Conservation (phyloP, 1,140 invertebrate species). For the Drosophila leontia region DNA sequence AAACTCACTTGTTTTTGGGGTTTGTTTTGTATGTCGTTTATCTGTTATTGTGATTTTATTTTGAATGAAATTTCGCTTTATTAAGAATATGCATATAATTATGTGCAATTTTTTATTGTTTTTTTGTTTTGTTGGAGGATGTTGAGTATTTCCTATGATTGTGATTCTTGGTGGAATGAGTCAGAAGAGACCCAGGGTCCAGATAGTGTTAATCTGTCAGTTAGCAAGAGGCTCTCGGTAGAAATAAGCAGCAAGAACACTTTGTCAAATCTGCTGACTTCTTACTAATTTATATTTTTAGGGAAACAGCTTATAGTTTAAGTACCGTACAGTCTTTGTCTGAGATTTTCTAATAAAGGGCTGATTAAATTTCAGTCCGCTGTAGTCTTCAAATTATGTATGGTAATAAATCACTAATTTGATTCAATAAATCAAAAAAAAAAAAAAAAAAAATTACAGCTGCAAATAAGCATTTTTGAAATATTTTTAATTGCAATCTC, state of each 20-base stretch:
- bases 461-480: too few species aligned
- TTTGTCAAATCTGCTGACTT: not conserved
- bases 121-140: conserved; percentile 11
- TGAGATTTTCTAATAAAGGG: too few species aligned
- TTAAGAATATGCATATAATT: not conserved
- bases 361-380: too few species aligned
- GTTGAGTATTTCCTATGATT: conserved; percentile 20
- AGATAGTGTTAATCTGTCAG: conserved; percentile 10
- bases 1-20: conserved; percentile 1
- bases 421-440: too few species aligned
- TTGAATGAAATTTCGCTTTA: conserved; percentile 18
- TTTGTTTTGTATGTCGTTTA: conserved; percentile 7
- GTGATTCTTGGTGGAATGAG: conserved; percentile 14
- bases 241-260: not conserved
- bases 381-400: too few species aligned
- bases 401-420: too few species aligned
- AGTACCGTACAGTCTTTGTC: not conserved
- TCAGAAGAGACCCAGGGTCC: conserved; percentile 1
- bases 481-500: too few species aligned
- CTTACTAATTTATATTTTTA: not conserved
- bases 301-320: not conserved
- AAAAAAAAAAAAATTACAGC: too few species aligned
- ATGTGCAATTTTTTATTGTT: conserved; percentile 1
- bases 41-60: conserved; percentile 12
- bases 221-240: not conserved